Base-by-base conservation (phyloP, 2,888 invertebrate species). In the Ormia ochracea region DNA sequence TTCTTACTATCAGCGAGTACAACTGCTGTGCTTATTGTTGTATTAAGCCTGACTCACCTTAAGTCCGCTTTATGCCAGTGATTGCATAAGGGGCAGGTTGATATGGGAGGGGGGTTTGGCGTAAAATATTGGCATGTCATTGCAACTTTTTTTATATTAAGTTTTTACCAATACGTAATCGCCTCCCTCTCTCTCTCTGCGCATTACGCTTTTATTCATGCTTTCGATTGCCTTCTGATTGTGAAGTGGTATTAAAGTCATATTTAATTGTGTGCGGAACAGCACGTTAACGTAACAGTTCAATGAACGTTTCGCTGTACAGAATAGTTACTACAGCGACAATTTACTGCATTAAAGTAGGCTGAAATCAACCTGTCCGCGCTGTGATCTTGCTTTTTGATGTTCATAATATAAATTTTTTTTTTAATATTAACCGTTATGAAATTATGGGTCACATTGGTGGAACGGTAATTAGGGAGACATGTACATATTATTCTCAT, bases 201-300 rank as follows among this genome's bases (percentile, higher is more conserved):
- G 4, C 14, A 12, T 17, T 26, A 52, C 12, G 59, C 26, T 52
- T 54, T 63, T 26, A 23, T 73, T 73, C 38, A 43, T 43, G 41
- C 12, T 48, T 48, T 58, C 14, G 21, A 19, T 58, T 58, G 1
- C 28, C 14, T 36, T 48, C 26, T 69, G 19, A 7, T 54, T 38
- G 28, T 50, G 45, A 23, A 59, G 28, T 50, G 5, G 36, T 59
- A 50, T 41, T 63, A 52, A 63, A 63, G 56, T 52, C 63, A 17
- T 28, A 52, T 58, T 69, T 68, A 48, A 63, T n/a, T 33, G 43
- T 54, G 72, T 78, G 63, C 61, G 38, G 69, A 74, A 65, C 56
- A 74, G 63, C 74, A 74, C 59, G 74, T 74, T 58, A n/a, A n/a
- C n/a, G n/a, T n/a, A 78, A 63, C 52, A 23, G 78, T 78, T 78